A percentile compares a stretch with the other conserved stretches of the same genome.
phyloP scores from a whole-genome alignment of 2,113 vertebrate genomes.

The Aix galericulata region DNA sequence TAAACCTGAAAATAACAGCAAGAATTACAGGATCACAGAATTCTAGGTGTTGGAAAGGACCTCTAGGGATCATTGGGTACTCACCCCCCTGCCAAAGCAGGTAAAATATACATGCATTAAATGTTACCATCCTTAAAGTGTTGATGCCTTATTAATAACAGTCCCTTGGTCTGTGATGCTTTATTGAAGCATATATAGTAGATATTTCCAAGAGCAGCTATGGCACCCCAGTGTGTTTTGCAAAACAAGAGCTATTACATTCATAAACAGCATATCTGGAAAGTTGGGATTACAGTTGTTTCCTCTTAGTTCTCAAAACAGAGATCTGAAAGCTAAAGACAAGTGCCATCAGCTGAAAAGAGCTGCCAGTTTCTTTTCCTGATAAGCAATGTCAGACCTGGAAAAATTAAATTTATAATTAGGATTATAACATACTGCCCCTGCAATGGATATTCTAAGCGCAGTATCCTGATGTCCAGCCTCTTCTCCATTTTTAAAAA shows the following conservation, averaged over 20 bases:
- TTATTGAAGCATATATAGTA: background rate
- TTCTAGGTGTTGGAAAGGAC: too few species aligned
- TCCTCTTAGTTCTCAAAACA: background rate
- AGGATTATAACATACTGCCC: background rate
- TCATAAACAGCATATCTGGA: background rate
- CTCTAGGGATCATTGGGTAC: too few species aligned
- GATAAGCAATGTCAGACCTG: background rate
- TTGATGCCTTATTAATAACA: background rate
- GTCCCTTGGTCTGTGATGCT: background rate
- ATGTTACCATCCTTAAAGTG: background rate
- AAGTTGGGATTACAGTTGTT: background rate
- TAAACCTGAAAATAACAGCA: background rate
- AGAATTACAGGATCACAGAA: too few species aligned
- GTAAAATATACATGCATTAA: background rate
- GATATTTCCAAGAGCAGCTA: background rate
- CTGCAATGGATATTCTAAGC: background rate
- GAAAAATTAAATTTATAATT: background rate
- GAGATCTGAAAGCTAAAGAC: background rate
- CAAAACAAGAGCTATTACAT: background rate
- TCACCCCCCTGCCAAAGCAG: too few species aligned
- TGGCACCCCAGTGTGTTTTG: background rate
- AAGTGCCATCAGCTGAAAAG: background rate
- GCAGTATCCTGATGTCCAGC: background rate
- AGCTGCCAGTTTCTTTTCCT: background rate
- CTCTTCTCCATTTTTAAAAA: background rate